These are phyloP conservation scores for Buphagus erythrorhynchus DNA, from an alignment of 2,797 vertebrate species.

Conservation along the genomic window DNA sequence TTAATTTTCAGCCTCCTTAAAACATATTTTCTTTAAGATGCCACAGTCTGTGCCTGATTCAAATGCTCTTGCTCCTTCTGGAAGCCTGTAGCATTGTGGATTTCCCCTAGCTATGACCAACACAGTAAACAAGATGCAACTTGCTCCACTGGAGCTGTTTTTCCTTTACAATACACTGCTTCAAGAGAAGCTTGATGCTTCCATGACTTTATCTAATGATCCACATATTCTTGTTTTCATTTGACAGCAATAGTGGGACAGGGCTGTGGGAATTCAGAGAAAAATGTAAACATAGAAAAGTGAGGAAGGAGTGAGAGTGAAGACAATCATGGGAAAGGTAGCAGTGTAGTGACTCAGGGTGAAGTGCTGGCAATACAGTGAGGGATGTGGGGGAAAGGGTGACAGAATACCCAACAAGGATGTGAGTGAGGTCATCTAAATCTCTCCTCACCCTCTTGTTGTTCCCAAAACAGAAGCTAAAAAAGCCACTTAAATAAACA, in stretches of 20 bases:
- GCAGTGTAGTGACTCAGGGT: background rate
- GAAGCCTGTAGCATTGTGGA: background rate
- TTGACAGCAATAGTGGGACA: background rate
- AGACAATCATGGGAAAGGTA: background rate
- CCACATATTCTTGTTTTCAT: background rate
- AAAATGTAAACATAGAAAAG: background rate
- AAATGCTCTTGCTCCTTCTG: background rate
- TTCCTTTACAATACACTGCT: background rate
- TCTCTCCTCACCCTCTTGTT: background rate
- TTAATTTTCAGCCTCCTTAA: background rate
- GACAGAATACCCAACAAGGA: background rate
- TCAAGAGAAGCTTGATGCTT: background rate
- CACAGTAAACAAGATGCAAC: background rate
- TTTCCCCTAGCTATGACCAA: background rate
- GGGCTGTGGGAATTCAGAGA: background rate
- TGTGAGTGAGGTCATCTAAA: background rate
- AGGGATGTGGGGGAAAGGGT: background rate
- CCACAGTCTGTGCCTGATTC: background rate
- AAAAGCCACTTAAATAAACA: background rate
- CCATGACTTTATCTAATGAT: background rate
- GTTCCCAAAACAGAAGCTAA: background rate
- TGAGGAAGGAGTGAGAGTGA: background rate
- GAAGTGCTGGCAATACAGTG: background rate
- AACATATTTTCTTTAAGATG: background rate
- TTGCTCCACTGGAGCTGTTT: background rate